Base-by-base conservation (phyloP, 1,140 invertebrate species). In the Scaptomyza hsui region DNA sequence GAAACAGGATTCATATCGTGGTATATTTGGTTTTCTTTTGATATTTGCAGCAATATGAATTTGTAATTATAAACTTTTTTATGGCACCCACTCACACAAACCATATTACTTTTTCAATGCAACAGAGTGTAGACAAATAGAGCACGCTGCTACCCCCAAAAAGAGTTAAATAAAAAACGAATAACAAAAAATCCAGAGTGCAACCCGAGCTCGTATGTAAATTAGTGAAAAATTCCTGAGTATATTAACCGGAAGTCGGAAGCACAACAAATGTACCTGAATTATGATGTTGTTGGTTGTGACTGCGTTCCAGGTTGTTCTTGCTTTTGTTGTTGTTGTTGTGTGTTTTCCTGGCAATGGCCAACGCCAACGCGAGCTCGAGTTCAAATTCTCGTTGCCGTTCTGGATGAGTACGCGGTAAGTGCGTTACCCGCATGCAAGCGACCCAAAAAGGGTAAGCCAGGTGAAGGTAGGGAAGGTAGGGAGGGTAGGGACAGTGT, bases 401-500 rank as follows among this genome's bases (percentile, higher is more conserved):
- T 88, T 86, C 74, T 88, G 81, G 81, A 71, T 88, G 81, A 88
- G 57, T 88, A 82, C 74, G 72, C 77, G 73, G 64, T 35, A 67
- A 67, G 77, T 81, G 78, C 78, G 78, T 81, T 72, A 67, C 53
- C 61, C 37, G 72, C 62, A 78, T 64, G 60, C 59, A 71, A 51
- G 47, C 62, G 26, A 52, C 47, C 45, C 39, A 41, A 61, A 72
- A 72, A 71, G 71, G 56, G 56, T 67, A 51, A 53, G 42, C 51
- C 37, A 44, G 12, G 7, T 29, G 9, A 21, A 51, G 52, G 29
- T 29, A 35, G 19, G 32, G 4, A 7, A 29, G 9, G 7, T 9
- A 5, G 32, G 12, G n/a, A 12, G 32, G 39, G 12, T 1, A n/a
- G n/a, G 21, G 60, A n/a, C 55, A 26, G 21, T 41, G 44, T 18